These are phyloP conservation scores for Otocyon megalotis DNA, from an alignment of 2,113 vertebrate genomes.

Conservation along the genomic window DNA sequence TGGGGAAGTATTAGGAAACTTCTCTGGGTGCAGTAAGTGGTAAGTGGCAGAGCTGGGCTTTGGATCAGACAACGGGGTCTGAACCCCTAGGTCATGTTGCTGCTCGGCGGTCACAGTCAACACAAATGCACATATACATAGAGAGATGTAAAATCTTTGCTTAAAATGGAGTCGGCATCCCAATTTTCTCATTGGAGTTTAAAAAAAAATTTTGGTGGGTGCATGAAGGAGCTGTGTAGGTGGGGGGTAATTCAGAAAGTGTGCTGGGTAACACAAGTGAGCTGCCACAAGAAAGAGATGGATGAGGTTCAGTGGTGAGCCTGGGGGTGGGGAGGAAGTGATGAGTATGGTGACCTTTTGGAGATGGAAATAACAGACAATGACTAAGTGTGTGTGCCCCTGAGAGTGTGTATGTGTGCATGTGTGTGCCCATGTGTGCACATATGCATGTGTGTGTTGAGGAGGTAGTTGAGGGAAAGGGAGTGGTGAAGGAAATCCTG, in stretches of 20 bases:
- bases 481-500: not conserved
- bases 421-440: rapidly evolving
- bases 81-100: not conserved
- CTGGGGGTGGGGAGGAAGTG: rapidly evolving
- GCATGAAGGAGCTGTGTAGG: not conserved
- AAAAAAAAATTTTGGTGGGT: not conserved
- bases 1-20: not conserved
- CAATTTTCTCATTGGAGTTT: not conserved
- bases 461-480: not conserved
- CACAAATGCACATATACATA: rapidly evolving
- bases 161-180: not conserved
- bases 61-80: not conserved
- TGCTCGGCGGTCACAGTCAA: not conserved
- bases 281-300: not conserved
- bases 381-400: not conserved
- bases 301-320: rapidly evolving
- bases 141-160: not conserved
- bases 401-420: not conserved
- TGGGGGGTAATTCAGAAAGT: not conserved
- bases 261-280: not conserved
- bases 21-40: not conserved
- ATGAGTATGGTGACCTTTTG: not conserved
- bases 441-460: not conserved
- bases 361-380: not conserved
- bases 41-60: not conserved